Evolutionary conservation across 1,140 invertebrate genomes (phyloP).

Genomic region (Drosophila repleta): DNA sequence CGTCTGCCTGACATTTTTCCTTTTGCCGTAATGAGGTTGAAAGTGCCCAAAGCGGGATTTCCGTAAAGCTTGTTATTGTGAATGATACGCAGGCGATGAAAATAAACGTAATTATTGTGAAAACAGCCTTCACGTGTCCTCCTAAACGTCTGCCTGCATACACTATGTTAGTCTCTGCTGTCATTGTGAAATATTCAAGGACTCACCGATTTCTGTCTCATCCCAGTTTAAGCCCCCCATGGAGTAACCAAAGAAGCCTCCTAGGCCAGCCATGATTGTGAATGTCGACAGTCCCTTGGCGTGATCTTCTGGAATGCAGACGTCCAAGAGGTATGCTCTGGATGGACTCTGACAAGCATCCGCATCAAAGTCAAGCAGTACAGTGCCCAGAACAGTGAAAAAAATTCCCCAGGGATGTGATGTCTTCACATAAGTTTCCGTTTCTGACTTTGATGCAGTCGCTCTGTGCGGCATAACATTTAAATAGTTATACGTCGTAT

Average conservation of each 20-base stretch:
- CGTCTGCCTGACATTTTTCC: slow-evolving; percentile 39
- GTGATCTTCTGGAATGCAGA: slow-evolving; percentile 96
- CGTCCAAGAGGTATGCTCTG: slow-evolving; percentile 95
- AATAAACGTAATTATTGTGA: slow-evolving; percentile 93
- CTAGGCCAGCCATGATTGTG: slow-evolving; percentile 97
- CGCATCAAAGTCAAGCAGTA: slow-evolving; percentile 97
- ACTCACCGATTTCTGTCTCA: slow-evolving; percentile 89
- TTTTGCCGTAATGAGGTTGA: background rate
- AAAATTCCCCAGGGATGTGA: slow-evolving; percentile 94
- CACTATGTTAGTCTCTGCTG: background rate
- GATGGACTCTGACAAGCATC: slow-evolving; percentile 98
- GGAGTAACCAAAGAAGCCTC: slow-evolving; percentile 96
- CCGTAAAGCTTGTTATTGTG: slow-evolving; percentile 94
- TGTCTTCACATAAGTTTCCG: slow-evolving; percentile 56
- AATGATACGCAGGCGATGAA: slow-evolving; percentile 92
- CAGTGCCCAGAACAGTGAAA: slow-evolving; percentile 96
- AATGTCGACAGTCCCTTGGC: slow-evolving; percentile 96
- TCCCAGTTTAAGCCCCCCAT: slow-evolving; percentile 98
- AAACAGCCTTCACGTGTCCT: slow-evolving; percentile 95
- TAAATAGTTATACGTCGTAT: slow-evolving; percentile 64
- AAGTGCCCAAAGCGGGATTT: slow-evolving; percentile 90
- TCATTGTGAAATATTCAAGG: background rate
- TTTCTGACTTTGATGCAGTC: slow-evolving; percentile 70
- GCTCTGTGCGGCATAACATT: slow-evolving; percentile 83
- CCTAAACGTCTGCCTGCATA: slow-evolving; percentile 87